phyloP scores from a whole-genome alignment of 2,888 invertebrate genomes.

The Hypselothyrea guttata region DNA sequence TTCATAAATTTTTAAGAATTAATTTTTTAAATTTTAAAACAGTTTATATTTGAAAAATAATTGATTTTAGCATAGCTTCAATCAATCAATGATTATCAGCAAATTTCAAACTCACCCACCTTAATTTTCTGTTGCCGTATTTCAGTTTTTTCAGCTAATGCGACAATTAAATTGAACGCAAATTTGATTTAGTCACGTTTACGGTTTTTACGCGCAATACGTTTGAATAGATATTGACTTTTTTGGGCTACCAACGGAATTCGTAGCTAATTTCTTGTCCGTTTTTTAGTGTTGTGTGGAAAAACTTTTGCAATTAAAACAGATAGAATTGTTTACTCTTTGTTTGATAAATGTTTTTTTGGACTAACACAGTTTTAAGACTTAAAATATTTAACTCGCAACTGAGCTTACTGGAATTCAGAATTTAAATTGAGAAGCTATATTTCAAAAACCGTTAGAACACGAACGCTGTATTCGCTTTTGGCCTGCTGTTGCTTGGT shows the following conservation, averaged over 20 bases:
- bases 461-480: constrained; percentile 30
- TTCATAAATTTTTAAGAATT: no score
- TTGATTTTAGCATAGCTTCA: no score
- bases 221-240: constrained; percentile 8
- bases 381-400: constrained; percentile 5
- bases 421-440: background rate
- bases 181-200: constrained; percentile 39
- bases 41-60: no score
- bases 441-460: constrained; percentile 38
- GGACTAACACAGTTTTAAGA: background rate
- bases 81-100: background rate
- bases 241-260: constrained; percentile 3
- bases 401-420: constrained; percentile 13
- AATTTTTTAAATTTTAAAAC: no score
- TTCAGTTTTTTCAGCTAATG: constrained; percentile 4
- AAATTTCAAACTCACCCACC: constrained; percentile 28
- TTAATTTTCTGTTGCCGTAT: constrained; percentile 5
- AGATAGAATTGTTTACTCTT: constrained; percentile 1
- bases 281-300: no score
- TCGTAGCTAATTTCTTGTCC: constrained; percentile 20
- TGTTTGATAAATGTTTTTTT: no score
- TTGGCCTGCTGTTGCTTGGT: constrained; percentile 20
- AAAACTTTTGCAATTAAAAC: constrained; percentile 40
- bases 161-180: constrained; percentile 32
- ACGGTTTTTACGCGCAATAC: constrained; percentile 30